Evolutionary conservation across 2,888 invertebrate species (phyloP), one percentile per base, ranked within the genome.

Genomic region (Osedax frankpressi): DNA sequence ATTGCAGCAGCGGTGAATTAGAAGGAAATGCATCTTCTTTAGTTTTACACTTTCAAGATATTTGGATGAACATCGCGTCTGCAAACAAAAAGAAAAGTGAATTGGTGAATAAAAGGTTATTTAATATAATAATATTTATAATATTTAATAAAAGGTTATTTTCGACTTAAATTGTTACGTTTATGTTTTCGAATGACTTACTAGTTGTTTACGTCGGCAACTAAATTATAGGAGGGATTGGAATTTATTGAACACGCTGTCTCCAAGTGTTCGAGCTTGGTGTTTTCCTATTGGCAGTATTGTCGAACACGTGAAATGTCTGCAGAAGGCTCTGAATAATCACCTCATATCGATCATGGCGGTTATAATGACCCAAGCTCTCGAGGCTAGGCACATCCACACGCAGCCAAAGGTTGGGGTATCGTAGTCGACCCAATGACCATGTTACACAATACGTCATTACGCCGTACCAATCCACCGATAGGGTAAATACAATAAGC

Each of bases 31-130:
- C 84, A 2, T 84, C 93, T 0, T 92, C 92, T 0, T 93, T 93
- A 80, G 89, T 92, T 1, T 90, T 94, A 73, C 92, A 94, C 81
- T 85, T 96, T 74, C 91, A 91, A 82, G 89, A 91, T 0, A 91
- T 94, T 67, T 96, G 95, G 95, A 93, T 96, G 80, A 95, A 95
- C 84, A 96, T 96, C 86, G 95, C 96, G 2, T 95, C 96, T 0
- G 95, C 96, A 0, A 95, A 95, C 1, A 93, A 94, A 0, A 94
- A 94, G 69, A 93, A 93, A 70, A 94, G 94, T 0, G 94, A 94
- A 86, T 93, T 95, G 79, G 94, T 95, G 83, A 44, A 44, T 19
- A 44, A 44, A 44, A 44, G 44, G 44, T 44, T n/a, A n/a, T n/a
- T n/a, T n/a, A n/a, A n/a, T n/a, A n/a, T n/a, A n/a, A n/a, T n/a